Base-by-base conservation (phyloP, 2,888 invertebrate species). In the Ametastegia equiseti region DNA sequence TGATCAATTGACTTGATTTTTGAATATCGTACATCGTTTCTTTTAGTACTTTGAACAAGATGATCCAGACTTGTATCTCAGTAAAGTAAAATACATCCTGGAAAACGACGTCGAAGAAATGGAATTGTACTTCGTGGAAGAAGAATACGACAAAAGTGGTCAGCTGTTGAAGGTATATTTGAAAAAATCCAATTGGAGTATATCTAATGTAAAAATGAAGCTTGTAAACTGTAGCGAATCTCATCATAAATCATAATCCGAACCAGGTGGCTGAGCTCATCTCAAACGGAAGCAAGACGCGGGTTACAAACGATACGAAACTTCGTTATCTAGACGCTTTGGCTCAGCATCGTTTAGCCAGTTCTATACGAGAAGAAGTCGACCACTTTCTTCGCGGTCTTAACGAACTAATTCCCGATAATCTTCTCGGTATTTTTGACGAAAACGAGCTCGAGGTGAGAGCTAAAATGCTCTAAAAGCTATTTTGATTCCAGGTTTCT, bases 371-470 rank as follows among this genome's bases (percentile, higher is more conserved):
- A 84, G 95, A 95, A 80, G 98, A 98, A 93, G 94, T 97, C 69
- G 97, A 96, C 89, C 95, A 96, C 85, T 98, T 98, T 93, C 94
- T 98, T 71, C 96, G 97, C 88, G 98, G 98, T 0, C 94, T 98
- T 79, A 97, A 97, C 92, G 96, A 97, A 91, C 95, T 98, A 60
- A 97, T 98, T 89, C 98, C 98, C 4, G 97, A 97, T 92, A 97
- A 97, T 93, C 94, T 98, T 87, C 94, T 98, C 83, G 97, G 97
- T 89, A 98, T 98, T 91, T 98, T 98, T 92, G 98, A 98, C 92
- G 98, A 98, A 92, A 97, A 98, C 92, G 98, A 98, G 92, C 93
- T 98, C 36, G 98, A 98, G 96, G 97, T 97, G 90, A 90, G 91
- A 87, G 63, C 69, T 6, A 47, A 30, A 71, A 81, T 39, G 69